phyloP scores from a whole-genome alignment of 1,140 invertebrate species.

The Lordiphosa collinella region DNA sequence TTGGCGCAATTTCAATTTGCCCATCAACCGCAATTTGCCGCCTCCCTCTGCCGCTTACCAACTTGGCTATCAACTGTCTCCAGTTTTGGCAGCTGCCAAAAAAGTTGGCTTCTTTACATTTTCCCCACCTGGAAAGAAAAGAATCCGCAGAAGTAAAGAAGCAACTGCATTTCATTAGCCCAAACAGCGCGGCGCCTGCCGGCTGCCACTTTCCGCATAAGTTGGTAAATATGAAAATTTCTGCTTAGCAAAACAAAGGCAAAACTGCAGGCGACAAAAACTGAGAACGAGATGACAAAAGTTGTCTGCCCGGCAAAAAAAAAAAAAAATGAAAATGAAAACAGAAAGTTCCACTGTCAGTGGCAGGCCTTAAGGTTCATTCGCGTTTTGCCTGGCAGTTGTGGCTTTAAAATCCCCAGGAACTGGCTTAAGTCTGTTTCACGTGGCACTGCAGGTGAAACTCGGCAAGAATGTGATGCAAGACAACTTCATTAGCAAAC shows the following conservation, averaged over 20 bases:
- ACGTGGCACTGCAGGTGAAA: no score
- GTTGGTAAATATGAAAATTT: slow-evolving; percentile 73
- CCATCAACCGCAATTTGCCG: slow-evolving; percentile 49
- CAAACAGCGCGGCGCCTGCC: slow-evolving; percentile 39
- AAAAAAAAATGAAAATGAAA: no score
- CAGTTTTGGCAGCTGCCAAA: slow-evolving; percentile 70
- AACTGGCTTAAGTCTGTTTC: not conserved
- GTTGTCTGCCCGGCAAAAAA: slow-evolving; percentile 67
- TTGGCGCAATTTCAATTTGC: slow-evolving; percentile 56
- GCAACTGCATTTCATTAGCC: slow-evolving; percentile 68
- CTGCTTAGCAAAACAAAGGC: slow-evolving; percentile 55
- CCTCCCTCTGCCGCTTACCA: slow-evolving; percentile 19
- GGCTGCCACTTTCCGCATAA: slow-evolving; percentile 68
- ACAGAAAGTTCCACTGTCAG: not conserved
- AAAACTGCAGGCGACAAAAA: slow-evolving; percentile 28
- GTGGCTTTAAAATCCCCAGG: not conserved
- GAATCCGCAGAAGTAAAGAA: no score
- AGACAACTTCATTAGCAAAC: no score
- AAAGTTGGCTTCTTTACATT: slow-evolving; percentile 42
- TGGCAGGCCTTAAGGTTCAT: slow-evolving; percentile 15
- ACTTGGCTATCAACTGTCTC: slow-evolving; percentile 63
- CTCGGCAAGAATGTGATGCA: no score
- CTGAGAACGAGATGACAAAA: slow-evolving; percentile 66
- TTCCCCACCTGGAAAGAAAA: not conserved
- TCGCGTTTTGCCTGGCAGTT: not conserved